Evolutionary conservation across 64 coral and sea anemone species (phyloP), one percentile per base, ranked within the genome.

Genomic region (Stichodactyla helianthus): DNA sequence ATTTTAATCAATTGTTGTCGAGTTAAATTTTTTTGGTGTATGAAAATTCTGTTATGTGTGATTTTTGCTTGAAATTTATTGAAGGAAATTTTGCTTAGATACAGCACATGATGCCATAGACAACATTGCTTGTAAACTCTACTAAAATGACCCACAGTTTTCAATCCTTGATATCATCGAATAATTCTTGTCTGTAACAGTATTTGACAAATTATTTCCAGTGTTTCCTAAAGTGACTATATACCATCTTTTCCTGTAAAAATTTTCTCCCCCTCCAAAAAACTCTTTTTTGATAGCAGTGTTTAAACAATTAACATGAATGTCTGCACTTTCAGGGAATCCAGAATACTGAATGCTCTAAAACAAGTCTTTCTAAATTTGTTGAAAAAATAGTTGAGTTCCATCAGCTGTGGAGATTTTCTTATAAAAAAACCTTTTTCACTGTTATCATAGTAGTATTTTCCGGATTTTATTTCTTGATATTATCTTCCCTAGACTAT

Each of bases 401-500:
- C n/a, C 15, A 81, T 20, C 51, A 52, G 50, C 14, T 51, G 19
- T 44, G 1, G 12, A 51, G 19, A 81, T 81, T 81, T 81, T 78
- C 18, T 78, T 53, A 18, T 81, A 51, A 81, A 51, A 54, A 81
- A n/a, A 81, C 50, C 10, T 19, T 81, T 81, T 81, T 8, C 35
- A 44, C 35, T 81, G 78, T 81, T 81, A 51, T 81, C 52, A 52
- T 81, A 19, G 52, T 51, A 28, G 25, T 74, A 74, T 81, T 81
- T 81, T 81, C 78, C 78, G 78, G 78, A 81, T 52, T 81, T 52
- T 81, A 81, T 81, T 81, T 81, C 50, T 81, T 20, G 35, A 54
- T 51, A 81, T 81, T 81, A 81, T 81, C 78, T 81, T 81, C 50
- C 52, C 52, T 15, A 53, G 15, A 19, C 50, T 81, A 54, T 20